Conservation (phyloP, 2,888 invertebrate species). For the Cataglyphis livida region DNA sequence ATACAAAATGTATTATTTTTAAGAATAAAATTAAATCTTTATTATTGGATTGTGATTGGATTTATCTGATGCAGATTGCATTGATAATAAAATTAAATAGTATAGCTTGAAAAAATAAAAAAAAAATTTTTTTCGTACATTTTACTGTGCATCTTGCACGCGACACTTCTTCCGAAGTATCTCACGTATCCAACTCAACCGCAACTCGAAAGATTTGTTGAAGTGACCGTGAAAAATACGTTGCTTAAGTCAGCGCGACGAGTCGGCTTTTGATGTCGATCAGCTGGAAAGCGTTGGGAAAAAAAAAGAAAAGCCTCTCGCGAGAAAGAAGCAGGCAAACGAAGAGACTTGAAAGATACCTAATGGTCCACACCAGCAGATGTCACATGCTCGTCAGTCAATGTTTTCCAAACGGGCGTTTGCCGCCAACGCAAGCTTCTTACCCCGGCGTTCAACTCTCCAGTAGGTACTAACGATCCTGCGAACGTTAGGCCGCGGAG, state of each 20-base stretch:
- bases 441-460: constrained; percentile 85
- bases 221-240: constrained; percentile 18
- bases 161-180: background rate
- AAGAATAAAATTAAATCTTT: background rate
- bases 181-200: background rate
- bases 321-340: constrained; percentile 27
- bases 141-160: background rate
- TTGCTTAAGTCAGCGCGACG: constrained; percentile 19
- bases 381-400: constrained; percentile 77
- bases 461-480: constrained; percentile 80
- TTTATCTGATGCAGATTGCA: background rate
- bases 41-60: background rate
- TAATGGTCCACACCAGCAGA: constrained; percentile 74
- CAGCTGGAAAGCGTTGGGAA: constrained; percentile 48
- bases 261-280: constrained; percentile 46
- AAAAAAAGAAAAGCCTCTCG: constrained; percentile 50
- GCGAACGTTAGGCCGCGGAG: constrained; percentile 77
- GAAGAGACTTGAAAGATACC: constrained; percentile 69
- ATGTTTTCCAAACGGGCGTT: constrained; percentile 84
- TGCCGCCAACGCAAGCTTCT: constrained; percentile 82
- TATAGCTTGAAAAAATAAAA: background rate
- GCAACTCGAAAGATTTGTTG: background rate
- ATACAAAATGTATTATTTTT: background rate
- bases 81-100: background rate
- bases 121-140: background rate